phyloP scores from a whole-genome alignment of 2,888 invertebrate species.

The Rhabditophanes sp. region DNA sequence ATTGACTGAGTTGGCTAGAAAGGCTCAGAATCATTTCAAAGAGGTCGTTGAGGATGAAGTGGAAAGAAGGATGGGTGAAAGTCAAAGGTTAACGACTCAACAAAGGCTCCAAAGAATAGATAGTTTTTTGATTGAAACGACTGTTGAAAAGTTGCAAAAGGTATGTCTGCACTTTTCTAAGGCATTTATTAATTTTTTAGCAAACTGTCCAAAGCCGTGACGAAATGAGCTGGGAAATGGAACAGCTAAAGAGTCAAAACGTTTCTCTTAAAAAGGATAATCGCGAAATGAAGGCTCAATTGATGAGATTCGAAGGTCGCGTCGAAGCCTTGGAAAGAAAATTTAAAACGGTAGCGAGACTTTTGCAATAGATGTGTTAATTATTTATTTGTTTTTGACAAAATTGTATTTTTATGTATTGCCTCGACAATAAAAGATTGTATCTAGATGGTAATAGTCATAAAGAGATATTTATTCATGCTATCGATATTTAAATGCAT shows the following conservation, averaged over 20 bases:
- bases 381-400: no score
- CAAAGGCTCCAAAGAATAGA: slow-evolving; percentile 37
- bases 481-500: no score
- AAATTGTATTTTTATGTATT: no score
- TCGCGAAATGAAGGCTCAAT: slow-evolving; percentile 29
- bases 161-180: no score
- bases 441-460: no score
- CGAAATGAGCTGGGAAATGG: slow-evolving; percentile 37
- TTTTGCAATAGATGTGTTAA: slow-evolving; percentile 22
- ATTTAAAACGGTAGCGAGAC: slow-evolving; percentile 36
- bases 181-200: no score
- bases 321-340: slow-evolving; percentile 34
- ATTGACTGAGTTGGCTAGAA: slow-evolving; percentile 24
- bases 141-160: slow-evolving; percentile 32
- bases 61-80: slow-evolving; percentile 35
- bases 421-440: no score
- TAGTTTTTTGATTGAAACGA: slow-evolving; percentile 34
- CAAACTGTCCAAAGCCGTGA: slow-evolving; percentile 15
- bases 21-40: slow-evolving; percentile 31
- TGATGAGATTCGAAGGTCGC: slow-evolving; percentile 28
- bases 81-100: slow-evolving; percentile 30
- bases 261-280: slow-evolving; percentile 27
- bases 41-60: slow-evolving; percentile 24
- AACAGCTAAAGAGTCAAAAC: slow-evolving; percentile 37
- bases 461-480: no score